Evolutionary conservation across 2,113 vertebrate genomes (phyloP).

Genomic region (Chionodraco myersi): DNA sequence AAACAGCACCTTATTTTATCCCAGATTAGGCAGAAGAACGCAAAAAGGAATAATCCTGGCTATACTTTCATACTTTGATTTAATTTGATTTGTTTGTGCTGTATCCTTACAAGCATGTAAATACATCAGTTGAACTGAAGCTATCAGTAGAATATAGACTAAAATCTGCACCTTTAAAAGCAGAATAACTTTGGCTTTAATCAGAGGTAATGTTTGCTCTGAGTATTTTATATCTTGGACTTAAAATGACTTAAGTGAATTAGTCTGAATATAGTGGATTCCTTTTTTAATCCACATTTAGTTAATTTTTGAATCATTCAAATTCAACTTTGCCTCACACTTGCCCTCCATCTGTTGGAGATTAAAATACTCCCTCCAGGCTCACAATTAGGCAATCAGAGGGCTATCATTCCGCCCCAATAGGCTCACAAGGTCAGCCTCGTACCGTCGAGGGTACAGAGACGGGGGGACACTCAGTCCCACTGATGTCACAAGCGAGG

Average conservation of each 20-base stretch:
- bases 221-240: not conserved
- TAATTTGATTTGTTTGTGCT: not conserved
- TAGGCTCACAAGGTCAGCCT: constrained; percentile 80
- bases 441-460: constrained; percentile 40
- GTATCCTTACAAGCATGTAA: not conserved
- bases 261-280: not conserved
- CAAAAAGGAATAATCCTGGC: not conserved
- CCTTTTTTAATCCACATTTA: not conserved
- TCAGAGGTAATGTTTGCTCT: not conserved
- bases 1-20: no score
- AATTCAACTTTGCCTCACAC: constrained; percentile 28
- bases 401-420: constrained; percentile 77
- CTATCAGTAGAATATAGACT: not conserved
- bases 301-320: not conserved
- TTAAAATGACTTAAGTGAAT: not conserved
- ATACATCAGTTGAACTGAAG: not conserved
- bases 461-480: constrained; percentile 17
- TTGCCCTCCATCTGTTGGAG: constrained; percentile 62
- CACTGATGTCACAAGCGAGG: constrained; percentile 30
- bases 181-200: not conserved
- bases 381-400: constrained; percentile 79
- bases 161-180: not conserved
- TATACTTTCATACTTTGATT: not conserved
- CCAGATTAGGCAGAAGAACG: no score
- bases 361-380: constrained; percentile 75